Evolutionary conservation across 1,140 invertebrate species (phyloP).

Genomic region (Drosophila neocordata): DNA sequence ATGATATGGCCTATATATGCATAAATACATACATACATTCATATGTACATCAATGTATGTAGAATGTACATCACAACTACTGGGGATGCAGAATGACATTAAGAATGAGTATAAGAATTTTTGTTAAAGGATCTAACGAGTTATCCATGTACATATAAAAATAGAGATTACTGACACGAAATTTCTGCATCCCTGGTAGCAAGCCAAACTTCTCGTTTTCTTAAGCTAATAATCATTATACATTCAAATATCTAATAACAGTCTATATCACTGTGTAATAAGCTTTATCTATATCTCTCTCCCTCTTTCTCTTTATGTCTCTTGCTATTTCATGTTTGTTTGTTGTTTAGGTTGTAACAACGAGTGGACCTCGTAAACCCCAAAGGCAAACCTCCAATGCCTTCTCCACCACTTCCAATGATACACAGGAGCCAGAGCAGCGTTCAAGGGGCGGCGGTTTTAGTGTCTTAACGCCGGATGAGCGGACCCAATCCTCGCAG

Average conservation of each 20-base stretch:
- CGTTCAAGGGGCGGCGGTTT: not conserved
- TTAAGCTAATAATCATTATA: not conserved
- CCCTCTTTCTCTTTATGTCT: slow-evolving; percentile 1
- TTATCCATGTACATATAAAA: too few relatives aligned
- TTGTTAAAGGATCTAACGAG: not conserved
- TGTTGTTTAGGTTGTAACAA: slow-evolving; percentile 88
- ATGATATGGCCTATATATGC: not conserved
- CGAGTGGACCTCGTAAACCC: slow-evolving; percentile 88
- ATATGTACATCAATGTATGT: not conserved
- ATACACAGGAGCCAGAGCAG: slow-evolving; percentile 61
- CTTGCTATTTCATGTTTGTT: slow-evolving; percentile 20
- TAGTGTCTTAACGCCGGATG: not conserved
- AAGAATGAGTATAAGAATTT: not conserved
- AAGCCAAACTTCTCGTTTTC: not conserved
- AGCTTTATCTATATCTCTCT: slow-evolving; percentile 1
- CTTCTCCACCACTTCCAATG: slow-evolving; percentile 71
- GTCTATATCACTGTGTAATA: not conserved
- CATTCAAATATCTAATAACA: not conserved
- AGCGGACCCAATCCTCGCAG: slow-evolving; percentile 2
- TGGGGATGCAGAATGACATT: not conserved
- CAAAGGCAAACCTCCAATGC: slow-evolving; percentile 84
- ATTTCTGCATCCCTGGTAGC: not conserved
- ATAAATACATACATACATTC: too few relatives aligned
- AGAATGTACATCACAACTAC: not conserved
- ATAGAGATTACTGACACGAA: not conserved